Conservation (phyloP, 2,113 vertebrate genomes). For the Hemibagrus wyckioides region DNA sequence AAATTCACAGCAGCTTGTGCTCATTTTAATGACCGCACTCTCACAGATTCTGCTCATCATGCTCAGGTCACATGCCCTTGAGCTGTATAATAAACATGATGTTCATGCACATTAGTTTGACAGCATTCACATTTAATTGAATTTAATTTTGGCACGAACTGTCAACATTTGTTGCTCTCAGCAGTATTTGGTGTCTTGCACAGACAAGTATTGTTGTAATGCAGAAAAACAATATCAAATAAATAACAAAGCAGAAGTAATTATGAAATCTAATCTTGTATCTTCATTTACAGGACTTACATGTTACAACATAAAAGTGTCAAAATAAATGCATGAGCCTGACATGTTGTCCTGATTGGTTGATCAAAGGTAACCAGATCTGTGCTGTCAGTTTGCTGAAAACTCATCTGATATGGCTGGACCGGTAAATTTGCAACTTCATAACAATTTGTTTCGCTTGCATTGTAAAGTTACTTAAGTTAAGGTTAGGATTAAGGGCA, state of each 20-base stretch:
- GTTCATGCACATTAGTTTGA: background rate
- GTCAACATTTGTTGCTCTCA: background rate
- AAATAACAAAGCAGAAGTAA: background rate
- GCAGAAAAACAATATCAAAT: background rate
- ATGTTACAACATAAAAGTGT: background rate
- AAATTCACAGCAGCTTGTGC: background rate
- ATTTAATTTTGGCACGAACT: background rate
- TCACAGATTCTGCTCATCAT: background rate
- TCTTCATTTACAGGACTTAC: background rate
- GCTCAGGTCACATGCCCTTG: background rate
- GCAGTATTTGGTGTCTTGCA: background rate
- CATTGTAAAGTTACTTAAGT: background rate
- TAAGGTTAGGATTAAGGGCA: background rate
- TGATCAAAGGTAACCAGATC: background rate
- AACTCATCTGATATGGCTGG: background rate
- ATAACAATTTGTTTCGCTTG: background rate
- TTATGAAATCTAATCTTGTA: background rate
- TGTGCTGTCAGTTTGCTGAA: background rate
- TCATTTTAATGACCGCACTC: background rate
- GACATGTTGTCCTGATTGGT: background rate
- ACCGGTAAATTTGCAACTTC: background rate
- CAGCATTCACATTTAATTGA: background rate
- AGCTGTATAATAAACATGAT: background rate
- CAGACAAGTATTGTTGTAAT: background rate
- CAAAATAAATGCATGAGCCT: background rate